Conservation (phyloP, 2,888 invertebrate genomes). For the Drosophila antonietae region DNA sequence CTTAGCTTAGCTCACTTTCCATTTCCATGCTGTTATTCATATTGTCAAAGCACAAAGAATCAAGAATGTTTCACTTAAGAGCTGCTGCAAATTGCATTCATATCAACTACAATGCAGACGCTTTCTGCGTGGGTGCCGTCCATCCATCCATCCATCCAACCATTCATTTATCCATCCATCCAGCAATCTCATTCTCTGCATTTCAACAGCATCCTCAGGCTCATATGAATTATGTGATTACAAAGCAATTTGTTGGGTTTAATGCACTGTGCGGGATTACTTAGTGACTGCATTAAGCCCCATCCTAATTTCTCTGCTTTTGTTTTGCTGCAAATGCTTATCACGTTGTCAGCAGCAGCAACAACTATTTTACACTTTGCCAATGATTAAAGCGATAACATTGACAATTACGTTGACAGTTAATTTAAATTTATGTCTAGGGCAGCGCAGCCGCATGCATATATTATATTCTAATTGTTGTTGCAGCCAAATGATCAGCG, state of each 20-base stretch:
- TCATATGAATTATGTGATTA: conserved; percentile 53
- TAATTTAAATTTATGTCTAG: conserved; percentile 76
- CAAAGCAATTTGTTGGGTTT: conserved; percentile 59
- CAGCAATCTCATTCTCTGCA: conserved; percentile 22
- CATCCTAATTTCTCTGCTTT: background rate
- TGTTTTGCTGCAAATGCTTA: conserved; percentile 36
- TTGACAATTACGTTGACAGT: conserved; percentile 68
- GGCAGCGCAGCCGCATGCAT: conserved; percentile 48
- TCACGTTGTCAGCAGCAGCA: conserved; percentile 25
- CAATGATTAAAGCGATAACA: conserved; percentile 50
- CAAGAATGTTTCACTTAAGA: conserved; percentile 55
- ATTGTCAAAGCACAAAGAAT: conserved; percentile 55
- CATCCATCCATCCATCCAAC: conserved; percentile 16
- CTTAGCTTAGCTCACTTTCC: conserved; percentile 50
- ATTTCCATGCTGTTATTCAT: conserved; percentile 36
- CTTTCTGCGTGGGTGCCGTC: conserved; percentile 51
- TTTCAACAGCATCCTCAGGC: conserved; percentile 7
- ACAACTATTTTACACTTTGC: conserved; percentile 27
- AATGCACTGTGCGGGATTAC: conserved; percentile 39
- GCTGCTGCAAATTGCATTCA: conserved; percentile 59
- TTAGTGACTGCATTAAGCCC: conserved; percentile 45
- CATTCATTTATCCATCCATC: background rate
- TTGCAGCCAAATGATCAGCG: conserved; percentile 1
- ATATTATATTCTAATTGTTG: conserved; percentile 22
- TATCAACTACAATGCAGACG: conserved; percentile 31